Evolutionary conservation across 2,888 invertebrate species (phyloP), one percentile per base, ranked within the genome.

Genomic region (Gisinianus flammeolus): DNA sequence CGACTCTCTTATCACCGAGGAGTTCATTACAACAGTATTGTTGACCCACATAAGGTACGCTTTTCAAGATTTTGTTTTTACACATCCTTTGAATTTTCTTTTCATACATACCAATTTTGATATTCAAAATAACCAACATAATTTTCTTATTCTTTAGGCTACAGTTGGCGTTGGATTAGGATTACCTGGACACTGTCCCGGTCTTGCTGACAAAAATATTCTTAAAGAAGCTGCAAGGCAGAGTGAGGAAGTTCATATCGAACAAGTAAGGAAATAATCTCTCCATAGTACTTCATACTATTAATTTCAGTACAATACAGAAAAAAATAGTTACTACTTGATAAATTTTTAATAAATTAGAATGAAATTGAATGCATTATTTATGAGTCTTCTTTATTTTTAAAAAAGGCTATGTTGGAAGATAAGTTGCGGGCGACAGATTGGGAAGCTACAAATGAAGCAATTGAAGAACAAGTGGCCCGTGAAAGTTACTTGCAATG

Each of bases 401-500:
- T 54, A 54, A 26, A n/a, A 0, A 82, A 93, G 92, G 92, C 94
- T 0, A 96, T 96, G 95, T 89, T 96, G 85, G 93, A 95, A 87
- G 95, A 96, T 87, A 96, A 96, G 87, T 87, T 95, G 68, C 91
- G 92, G 85, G 94, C 94, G 80, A 94, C 95, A 6, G 95, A 96
- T 87, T 95, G 94, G 94, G 95, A 96, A 87, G 93, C 95, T 10
- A 96, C 95, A 0, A 94, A 94, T 86, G 94, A 95, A 87, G 93
- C 93, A n/a, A 92, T 95, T 77, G 93, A 94, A 86, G 94, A 95
- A 86, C 94, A 94, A 88, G 93, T 94, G 12, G 94, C 94, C 5
- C 89, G 94, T 22, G 94, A 95, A 87, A 94, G 93, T 58, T 94
- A 94, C 87, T 89, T 94, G 69, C 93, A 94, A 86, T 94, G 92